Evolutionary conservation across 2,888 invertebrate species (phyloP).

Genomic region (Brenthis daphne): DNA sequence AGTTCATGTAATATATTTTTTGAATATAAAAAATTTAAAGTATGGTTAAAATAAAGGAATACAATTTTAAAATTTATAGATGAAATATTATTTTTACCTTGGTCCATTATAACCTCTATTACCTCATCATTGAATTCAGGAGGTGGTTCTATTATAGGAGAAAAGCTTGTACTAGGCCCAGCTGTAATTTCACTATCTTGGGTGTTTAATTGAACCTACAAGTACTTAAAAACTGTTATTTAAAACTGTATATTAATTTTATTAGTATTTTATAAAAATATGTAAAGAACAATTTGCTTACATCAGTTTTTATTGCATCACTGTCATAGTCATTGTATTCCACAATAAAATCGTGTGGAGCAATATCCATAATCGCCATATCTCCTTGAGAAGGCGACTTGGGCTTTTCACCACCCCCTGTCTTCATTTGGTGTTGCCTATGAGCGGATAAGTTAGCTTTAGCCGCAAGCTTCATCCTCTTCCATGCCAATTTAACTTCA

Average conservation of each 20-base stretch:
- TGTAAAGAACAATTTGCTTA: background rate
- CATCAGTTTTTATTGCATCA: constrained; percentile 12
- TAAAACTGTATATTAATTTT: constrained; percentile 8
- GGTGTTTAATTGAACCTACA: background rate
- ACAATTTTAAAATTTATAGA: background rate
- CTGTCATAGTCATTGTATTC: constrained; percentile 18
- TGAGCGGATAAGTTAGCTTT: too few species aligned
- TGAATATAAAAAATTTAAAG: background rate
- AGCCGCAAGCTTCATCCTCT: too few species aligned
- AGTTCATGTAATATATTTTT: background rate
- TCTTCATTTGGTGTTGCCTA: too few species aligned
- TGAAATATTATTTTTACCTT: constrained; percentile 4
- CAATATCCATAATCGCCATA: constrained; percentile 15
- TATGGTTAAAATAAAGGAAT: background rate
- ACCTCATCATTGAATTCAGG: background rate
- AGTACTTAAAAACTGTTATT: background rate
- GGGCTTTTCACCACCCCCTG: constrained; percentile 11
- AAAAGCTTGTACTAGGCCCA: background rate
- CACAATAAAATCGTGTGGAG: constrained; percentile 18
- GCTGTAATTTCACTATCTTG: background rate
- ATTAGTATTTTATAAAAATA: background rate
- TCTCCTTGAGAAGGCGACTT: constrained; percentile 21
- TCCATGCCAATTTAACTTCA: too few species aligned
- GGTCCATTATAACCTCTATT: background rate
- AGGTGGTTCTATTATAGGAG: background rate